phyloP scores from a whole-genome alignment of 2,797 vertebrate species.

The Clangula hyemalis region DNA sequence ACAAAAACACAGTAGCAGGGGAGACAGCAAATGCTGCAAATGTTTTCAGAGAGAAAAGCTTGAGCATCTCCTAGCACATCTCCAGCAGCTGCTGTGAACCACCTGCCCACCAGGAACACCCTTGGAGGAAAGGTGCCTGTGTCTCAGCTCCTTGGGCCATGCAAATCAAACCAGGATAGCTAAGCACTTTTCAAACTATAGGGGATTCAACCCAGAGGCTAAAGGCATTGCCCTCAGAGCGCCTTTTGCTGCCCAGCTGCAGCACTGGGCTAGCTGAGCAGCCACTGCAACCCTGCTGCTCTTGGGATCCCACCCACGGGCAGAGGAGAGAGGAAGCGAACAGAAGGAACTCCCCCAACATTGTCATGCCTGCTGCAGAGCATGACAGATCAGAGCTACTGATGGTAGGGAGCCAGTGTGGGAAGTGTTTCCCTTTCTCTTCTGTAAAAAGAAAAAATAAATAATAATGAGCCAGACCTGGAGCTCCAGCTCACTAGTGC shows the following conservation, averaged over 20 bases:
- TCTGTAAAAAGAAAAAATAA: neutral
- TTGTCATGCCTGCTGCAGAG: neutral
- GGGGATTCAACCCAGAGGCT: neutral
- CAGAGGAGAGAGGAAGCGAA: neutral
- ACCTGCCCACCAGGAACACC: neutral
- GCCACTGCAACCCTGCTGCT: neutral
- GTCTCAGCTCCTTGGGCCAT: accelerated
- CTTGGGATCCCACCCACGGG: neutral
- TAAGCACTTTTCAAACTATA: neutral
- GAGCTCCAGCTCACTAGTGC: neutral
- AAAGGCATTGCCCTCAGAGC: neutral
- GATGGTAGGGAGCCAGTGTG: neutral
- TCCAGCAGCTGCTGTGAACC: neutral
- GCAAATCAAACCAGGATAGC: neutral
- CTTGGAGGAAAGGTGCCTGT: neutral
- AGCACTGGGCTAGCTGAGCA: neutral
- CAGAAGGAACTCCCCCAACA: neutral
- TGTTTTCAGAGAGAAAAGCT: neutral
- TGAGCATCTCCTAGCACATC: neutral
- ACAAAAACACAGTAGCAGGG: neutral
- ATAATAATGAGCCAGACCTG: neutral
- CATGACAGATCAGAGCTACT: neutral
- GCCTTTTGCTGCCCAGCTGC: neutral
- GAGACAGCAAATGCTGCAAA: neutral
- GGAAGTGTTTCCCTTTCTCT: neutral